A percentile compares a stretch with the other conserved stretches of the same genome.
Evolutionary conservation across 2,113 vertebrate species (phyloP).

Genomic region (Verasper variegatus): DNA sequence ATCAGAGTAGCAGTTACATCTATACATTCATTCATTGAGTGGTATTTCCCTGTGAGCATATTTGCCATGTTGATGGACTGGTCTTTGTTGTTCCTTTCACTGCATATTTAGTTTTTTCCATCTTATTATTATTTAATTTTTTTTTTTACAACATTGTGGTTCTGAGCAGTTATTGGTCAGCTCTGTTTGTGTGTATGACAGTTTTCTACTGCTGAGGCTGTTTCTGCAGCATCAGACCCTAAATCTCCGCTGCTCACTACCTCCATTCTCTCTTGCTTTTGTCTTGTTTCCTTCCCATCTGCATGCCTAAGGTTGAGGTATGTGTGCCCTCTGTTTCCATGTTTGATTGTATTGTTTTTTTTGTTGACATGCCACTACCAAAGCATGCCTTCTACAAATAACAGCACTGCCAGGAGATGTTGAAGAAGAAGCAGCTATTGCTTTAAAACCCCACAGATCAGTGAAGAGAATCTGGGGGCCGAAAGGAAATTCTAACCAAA

Average conservation of each 20-base stretch:
- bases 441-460: constrained; percentile 6
- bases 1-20: background rate
- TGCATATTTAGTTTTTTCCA: background rate
- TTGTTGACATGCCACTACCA: background rate
- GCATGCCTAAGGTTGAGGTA: constrained; percentile 85
- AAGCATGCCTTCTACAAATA: constrained; percentile 1
- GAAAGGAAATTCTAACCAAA: background rate
- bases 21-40: constrained; percentile 11
- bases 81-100: background rate
- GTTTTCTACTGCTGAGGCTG: constrained; percentile 25
- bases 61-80: background rate
- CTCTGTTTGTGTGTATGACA: background rate
- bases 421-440: constrained; percentile 19
- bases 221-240: constrained; percentile 31
- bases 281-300: constrained; percentile 61
- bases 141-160: background rate
- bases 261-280: constrained; percentile 69
- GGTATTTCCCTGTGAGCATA: constrained; percentile 19
- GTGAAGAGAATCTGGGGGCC: background rate
- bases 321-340: constrained; percentile 68
- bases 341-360: constrained; percentile 14
- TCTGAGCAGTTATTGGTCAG: background rate
- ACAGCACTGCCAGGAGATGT: background rate
- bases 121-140: background rate
- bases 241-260: constrained; percentile 65